Conservation (phyloP, 2,113 vertebrate genomes). For the Acanthisitta chloris region DNA sequence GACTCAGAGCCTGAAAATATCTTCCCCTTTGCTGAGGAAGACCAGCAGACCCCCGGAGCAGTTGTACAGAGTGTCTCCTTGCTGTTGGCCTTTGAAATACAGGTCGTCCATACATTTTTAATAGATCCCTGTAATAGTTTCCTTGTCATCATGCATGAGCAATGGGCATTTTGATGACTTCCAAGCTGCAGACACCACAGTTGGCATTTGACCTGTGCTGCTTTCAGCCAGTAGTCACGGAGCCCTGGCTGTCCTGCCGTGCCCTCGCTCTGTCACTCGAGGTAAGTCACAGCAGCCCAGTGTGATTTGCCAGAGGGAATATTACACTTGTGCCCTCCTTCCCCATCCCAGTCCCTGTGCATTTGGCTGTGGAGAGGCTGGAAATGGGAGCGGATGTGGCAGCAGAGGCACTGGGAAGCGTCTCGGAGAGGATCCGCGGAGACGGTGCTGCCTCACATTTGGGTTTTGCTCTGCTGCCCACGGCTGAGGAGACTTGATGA, state of each 20-base stretch:
- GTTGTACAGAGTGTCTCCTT: background rate
- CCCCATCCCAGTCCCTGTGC: background rate
- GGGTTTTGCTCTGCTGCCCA: background rate
- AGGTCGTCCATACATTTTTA: background rate
- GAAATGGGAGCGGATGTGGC: background rate
- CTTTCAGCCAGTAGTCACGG: background rate
- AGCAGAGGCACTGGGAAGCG: background rate
- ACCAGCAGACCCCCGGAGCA: background rate
- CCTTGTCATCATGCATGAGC: background rate
- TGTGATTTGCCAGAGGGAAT: background rate
- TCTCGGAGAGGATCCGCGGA: background rate
- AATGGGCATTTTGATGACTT: background rate
- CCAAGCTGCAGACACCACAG: background rate
- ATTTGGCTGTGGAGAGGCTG: accelerated
- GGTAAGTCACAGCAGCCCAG: background rate
- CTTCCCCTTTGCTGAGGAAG: background rate
- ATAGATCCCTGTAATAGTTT: background rate
- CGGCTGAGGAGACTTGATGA: background rate
- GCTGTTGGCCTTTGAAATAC: background rate
- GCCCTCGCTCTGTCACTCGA: background rate
- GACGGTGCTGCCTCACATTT: background rate
- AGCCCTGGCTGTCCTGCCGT: background rate
- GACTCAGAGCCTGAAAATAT: background rate
- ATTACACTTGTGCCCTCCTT: accelerated
- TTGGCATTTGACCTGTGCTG: background rate